Evolutionary conservation across 2,113 vertebrate species (phyloP), one percentile per base, ranked within the genome.

Genomic region (Thymallus thymallus): DNA sequence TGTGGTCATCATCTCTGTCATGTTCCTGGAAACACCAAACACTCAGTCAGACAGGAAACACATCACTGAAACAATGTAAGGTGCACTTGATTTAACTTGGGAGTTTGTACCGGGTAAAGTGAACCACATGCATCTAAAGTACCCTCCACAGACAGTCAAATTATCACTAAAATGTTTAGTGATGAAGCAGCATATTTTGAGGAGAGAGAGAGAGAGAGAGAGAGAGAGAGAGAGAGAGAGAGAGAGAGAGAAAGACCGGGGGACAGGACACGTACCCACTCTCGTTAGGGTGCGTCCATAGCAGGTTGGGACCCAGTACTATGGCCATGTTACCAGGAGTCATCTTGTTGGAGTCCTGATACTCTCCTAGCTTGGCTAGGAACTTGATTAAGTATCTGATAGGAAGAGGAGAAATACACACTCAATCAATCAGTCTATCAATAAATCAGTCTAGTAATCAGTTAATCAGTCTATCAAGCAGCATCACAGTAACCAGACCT

Each of bases 1-100:
- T 0, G 98, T 99, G n/a, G 98, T 99, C 97, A 99, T 99, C 97
- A 99, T 97, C 89, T 99, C 98, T 0, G 97, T 99, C 85, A 99
- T 96, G 89, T 98, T 98, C 87, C 97, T 99, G 89, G 16, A 76
- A 51, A 82, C 24, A 82, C 64, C 1, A 62, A 32, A 76, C 46
- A 46, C 60, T 72, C 73, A 18, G 7, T 58, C 9, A 58, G 22
- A 63, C 4, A 26, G 23, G 20, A 13, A 48, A 67, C 29, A 22
- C 24, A 71, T 72, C n/a, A 7, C 16, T 26, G 5, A 65, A 30
- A 62, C 22, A 58, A 23, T 48, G 0, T 14, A 3, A 48, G 9
- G 45, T 10, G 1, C 46, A 51, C 14, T 18, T 51, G 48, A 51
- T 51, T 51, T 51, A 51, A 18, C 48, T 51, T 18, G 12, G 48